A percentile compares a stretch with the other conserved stretches of the same genome.
Evolutionary conservation across 2,797 vertebrate genomes (phyloP).

Genomic region (Malacoctenus gilli): DNA sequence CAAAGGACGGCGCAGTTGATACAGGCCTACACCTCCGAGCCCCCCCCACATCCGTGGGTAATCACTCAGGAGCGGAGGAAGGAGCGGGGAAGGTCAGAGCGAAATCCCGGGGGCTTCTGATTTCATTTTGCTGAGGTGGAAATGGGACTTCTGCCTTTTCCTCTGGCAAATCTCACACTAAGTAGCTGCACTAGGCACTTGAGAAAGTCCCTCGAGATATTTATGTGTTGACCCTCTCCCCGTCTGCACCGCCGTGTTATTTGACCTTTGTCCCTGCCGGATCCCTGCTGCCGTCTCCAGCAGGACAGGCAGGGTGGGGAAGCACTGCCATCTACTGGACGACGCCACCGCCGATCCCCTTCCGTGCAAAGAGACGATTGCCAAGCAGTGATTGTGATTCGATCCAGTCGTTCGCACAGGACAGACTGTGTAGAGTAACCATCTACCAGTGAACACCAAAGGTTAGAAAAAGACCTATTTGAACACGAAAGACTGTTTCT

Average conservation of each 20-base stretch:
- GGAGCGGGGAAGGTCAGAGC: slow-evolving; percentile 55
- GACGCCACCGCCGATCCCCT: background rate
- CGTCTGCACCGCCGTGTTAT: slow-evolving; percentile 60
- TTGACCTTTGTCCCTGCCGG: slow-evolving; percentile 66
- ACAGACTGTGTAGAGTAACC: too few relatives aligned
- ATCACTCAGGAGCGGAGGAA: slow-evolving; percentile 59
- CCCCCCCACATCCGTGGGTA: slow-evolving; percentile 61
- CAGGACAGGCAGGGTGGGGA: slow-evolving; percentile 35
- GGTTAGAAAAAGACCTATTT: too few relatives aligned
- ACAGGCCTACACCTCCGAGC: slow-evolving; percentile 34
- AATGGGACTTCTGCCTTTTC: slow-evolving; percentile 71
- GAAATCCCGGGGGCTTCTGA: slow-evolving; percentile 76
- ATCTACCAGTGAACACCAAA: too few relatives aligned
- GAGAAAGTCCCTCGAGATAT: slow-evolving; percentile 70
- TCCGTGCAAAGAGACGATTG: too few relatives aligned
- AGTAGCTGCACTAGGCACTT: slow-evolving; percentile 62
- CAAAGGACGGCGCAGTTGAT: slow-evolving; percentile 23
- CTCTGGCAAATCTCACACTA: slow-evolving; percentile 75
- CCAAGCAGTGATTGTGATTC: too few relatives aligned
- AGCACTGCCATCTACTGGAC: slow-evolving; percentile 77
- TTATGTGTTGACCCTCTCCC: slow-evolving; percentile 68
- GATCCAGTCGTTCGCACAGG: too few relatives aligned
- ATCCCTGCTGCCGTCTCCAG: slow-evolving; percentile 15
- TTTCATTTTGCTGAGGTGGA: slow-evolving; percentile 79
- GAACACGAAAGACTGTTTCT: too few relatives aligned